These are phyloP conservation scores for Orchesella cincta DNA, from an alignment of 1,140 invertebrate species.

Conservation along the genomic window DNA sequence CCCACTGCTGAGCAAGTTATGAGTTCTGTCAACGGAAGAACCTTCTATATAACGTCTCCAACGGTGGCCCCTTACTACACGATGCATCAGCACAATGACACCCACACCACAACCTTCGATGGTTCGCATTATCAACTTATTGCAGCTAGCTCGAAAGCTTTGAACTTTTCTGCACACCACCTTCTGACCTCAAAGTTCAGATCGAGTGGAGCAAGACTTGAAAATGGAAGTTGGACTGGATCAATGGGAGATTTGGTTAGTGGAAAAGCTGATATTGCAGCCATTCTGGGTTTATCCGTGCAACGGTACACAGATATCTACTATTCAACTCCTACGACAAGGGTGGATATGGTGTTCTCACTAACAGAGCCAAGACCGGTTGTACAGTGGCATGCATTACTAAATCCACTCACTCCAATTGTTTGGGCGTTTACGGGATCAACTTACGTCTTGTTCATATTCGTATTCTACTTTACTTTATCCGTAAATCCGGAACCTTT, in stretches of 20 bases:
- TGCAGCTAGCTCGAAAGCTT: background rate
- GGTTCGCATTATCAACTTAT: background rate
- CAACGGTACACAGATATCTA: too few relatives aligned
- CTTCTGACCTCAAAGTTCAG: too few relatives aligned
- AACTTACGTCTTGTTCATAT: background rate
- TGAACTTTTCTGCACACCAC: background rate
- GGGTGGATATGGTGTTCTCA: background rate
- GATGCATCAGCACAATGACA: background rate
- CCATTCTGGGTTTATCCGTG: background rate
- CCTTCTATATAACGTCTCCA: background rate
- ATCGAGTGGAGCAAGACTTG: background rate
- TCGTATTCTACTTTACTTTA: background rate
- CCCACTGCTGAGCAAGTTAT: background rate
- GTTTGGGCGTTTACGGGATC: background rate
- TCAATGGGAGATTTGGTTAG: background rate
- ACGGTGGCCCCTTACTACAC: background rate
- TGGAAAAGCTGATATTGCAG: background rate
- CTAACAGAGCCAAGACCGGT: background rate
- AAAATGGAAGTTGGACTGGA: slow-evolving; percentile 20
- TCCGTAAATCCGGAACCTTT: background rate
- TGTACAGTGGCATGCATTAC: slow-evolving; percentile 4
- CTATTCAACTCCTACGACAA: background rate
- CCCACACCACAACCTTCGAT: background rate
- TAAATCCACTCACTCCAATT: background rate
- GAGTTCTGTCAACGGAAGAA: too few relatives aligned